Evolutionary conservation across 1,140 invertebrate genomes (phyloP).

Genomic region (Schlechtendalia chinensis): DNA sequence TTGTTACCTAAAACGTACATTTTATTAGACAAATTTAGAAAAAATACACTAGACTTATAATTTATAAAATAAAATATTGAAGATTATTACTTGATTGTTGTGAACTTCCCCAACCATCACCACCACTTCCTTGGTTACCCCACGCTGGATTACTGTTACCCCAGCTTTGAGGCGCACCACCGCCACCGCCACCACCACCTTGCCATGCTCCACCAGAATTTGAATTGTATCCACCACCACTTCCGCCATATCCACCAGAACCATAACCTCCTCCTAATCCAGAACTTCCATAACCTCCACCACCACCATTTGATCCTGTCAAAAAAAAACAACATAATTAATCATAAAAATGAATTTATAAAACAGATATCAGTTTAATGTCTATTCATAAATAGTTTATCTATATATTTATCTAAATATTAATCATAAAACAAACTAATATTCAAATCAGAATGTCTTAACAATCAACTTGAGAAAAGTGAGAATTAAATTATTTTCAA

Average conservation of each 20-base stretch:
- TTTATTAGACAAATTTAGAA: neutral
- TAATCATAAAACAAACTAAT: too few relatives aligned
- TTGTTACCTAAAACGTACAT: neutral
- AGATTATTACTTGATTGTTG: slow-evolving; percentile 27
- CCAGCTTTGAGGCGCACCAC: slow-evolving; percentile 44
- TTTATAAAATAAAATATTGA: neutral
- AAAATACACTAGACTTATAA: neutral
- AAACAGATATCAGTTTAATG: too few relatives aligned
- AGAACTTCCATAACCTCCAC: slow-evolving; percentile 51
- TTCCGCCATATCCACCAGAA: slow-evolving; percentile 50
- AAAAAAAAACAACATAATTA: neutral
- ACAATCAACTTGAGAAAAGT: too few relatives aligned
- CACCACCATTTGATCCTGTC: slow-evolving; percentile 36
- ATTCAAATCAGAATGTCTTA: too few relatives aligned
- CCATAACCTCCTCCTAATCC: slow-evolving; percentile 53
- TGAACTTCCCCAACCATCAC: slow-evolving; percentile 34
- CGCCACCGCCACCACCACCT: slow-evolving; percentile 35
- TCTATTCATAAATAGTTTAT: too few relatives aligned
- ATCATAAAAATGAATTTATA: too few relatives aligned
- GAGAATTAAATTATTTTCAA: too few relatives aligned
- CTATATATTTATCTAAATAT: too few relatives aligned
- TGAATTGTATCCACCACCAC: slow-evolving; percentile 37
- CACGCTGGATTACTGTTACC: slow-evolving; percentile 32
- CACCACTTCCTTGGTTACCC: slow-evolving; percentile 39
- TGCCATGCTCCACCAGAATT: slow-evolving; percentile 35